Conservation (phyloP, 2,888 invertebrate genomes). For the Cosmia trapezina region DNA sequence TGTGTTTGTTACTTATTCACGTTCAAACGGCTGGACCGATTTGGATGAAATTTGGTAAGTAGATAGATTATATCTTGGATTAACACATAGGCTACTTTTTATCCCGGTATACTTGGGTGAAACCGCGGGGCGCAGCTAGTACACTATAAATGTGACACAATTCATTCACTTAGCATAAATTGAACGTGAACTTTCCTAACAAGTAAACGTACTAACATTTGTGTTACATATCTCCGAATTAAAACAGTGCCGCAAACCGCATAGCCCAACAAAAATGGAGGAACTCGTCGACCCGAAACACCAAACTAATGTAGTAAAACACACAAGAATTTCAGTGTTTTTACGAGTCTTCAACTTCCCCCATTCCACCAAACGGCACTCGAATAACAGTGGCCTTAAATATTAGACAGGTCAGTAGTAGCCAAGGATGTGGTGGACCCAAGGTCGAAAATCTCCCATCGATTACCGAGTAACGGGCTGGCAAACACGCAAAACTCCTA, state of each 20-base stretch:
- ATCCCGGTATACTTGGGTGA: no score
- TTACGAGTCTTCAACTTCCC: constrained; percentile 49
- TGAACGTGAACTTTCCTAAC: constrained; percentile 21
- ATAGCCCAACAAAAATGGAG: constrained; percentile 47
- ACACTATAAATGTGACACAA: constrained; percentile 1
- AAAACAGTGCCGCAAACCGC: constrained; percentile 51
- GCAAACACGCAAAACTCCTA: constrained; percentile 86
- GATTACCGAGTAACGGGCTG: constrained; percentile 79
- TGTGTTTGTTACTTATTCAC: no score
- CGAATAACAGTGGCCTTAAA: constrained; percentile 69
- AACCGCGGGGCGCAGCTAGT: no score
- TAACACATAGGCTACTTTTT: no score
- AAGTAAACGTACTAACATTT: constrained; percentile 27
- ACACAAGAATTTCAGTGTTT: constrained; percentile 51
- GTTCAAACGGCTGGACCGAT: no score
- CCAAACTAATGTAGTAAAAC: constrained; percentile 51
- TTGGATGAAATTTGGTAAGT: no score
- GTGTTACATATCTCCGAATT: constrained; percentile 54
- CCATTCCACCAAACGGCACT: constrained; percentile 51
- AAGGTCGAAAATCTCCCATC: constrained; percentile 89
- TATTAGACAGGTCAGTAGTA: constrained; percentile 82
- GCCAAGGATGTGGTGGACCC: constrained; percentile 83
- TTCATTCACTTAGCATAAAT: constrained; percentile 19
- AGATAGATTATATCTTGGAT: no score
- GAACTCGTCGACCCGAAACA: constrained; percentile 31